A percentile compares a stretch with the other conserved stretches of the same genome.
Conservation (phyloP, 2,113 vertebrate genomes). For the Chinchilla lanigera region DNA sequence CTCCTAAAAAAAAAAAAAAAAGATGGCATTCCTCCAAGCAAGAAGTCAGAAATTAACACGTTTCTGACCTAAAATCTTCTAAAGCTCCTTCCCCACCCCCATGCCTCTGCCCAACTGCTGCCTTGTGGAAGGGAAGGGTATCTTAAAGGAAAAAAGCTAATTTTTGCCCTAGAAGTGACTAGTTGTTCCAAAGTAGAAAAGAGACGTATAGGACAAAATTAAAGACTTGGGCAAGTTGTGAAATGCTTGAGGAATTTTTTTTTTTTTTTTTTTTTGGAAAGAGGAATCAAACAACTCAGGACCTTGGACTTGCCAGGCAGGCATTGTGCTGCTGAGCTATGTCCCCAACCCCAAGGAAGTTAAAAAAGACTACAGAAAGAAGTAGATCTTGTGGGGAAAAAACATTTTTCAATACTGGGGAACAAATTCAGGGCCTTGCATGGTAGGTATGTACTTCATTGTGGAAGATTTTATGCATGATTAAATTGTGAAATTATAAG, state of each 20-base stretch:
- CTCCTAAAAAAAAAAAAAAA: neutral
- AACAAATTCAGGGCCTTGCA: neutral
- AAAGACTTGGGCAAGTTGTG: neutral
- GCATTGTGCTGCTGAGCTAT: no score
- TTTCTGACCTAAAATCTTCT: neutral
- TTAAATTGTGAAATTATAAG: neutral
- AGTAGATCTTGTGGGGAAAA: neutral
- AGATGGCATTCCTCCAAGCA: no score
- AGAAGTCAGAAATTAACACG: neutral
- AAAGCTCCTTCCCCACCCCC: neutral
- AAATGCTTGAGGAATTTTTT: neutral
- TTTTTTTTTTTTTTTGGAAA: no score
- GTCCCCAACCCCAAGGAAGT: neutral
- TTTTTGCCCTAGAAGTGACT: neutral
- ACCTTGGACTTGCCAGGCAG: no score
- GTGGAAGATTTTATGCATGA: neutral
- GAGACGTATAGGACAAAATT: neutral
- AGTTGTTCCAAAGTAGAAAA: neutral
- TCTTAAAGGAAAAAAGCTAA: neutral
- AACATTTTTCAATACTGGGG: neutral
- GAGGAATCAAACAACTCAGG: no score
- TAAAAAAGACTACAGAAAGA: neutral
- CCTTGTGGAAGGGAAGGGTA: neutral
- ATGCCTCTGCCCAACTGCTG: neutral
- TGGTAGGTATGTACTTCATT: neutral